Conservation (phyloP, 2,888 invertebrate species). For the Alitta virens region DNA sequence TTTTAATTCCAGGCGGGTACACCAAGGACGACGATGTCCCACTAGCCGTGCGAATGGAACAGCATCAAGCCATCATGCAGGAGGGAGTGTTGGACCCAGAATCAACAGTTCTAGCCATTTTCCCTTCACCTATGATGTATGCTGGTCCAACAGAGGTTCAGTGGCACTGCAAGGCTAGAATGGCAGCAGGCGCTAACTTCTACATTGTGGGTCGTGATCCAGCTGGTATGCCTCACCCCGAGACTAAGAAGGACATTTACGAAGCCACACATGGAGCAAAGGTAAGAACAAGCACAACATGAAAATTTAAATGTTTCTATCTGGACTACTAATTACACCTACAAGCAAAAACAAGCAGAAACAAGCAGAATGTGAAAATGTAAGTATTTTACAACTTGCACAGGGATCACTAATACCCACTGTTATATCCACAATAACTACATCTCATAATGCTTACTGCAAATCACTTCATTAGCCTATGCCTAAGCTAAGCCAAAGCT, state of each 20-base stretch:
- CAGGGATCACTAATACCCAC: no score
- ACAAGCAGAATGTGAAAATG: no score
- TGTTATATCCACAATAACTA: no score
- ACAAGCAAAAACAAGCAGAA: no score
- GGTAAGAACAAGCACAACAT: no score
- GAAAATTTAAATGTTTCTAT: no score
- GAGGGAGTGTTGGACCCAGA: constrained; percentile 74
- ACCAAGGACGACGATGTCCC: constrained; percentile 99
- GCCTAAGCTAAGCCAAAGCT: no score
- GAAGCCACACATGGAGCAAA: constrained; percentile 89
- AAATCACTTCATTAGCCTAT: no score
- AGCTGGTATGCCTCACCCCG: constrained; percentile 94
- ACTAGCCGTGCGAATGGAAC: constrained; percentile 80
- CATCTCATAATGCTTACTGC: no score
- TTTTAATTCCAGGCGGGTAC: constrained; percentile 75
- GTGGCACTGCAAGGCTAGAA: constrained; percentile 90
- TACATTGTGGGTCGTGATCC: constrained; percentile 99
- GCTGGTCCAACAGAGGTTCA: constrained; percentile 96
- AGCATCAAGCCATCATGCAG: constrained; percentile 88
- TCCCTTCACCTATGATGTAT: constrained; percentile 99
- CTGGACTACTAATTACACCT: no score
- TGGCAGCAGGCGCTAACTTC: constrained; percentile 96
- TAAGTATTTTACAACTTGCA: no score
- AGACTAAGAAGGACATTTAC: constrained; percentile 78
- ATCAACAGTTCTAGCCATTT: constrained; percentile 90